These are phyloP conservation scores for Ptyas mucosa DNA, from an alignment of 2,113 vertebrate species.

Conservation along the genomic window DNA sequence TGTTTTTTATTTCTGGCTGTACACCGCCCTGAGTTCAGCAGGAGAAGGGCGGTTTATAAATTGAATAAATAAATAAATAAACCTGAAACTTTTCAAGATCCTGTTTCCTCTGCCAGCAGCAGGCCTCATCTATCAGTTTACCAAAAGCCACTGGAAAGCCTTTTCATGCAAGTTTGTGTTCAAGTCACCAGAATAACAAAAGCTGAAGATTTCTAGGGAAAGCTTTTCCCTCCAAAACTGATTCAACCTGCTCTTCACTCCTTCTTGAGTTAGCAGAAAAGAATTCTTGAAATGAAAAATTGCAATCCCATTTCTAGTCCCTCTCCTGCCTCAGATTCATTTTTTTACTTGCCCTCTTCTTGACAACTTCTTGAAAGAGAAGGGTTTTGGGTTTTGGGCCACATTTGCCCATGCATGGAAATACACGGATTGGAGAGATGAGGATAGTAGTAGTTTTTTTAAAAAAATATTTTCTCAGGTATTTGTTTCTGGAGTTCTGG, in stretches of 20 bases:
- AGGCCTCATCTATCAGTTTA: background rate
- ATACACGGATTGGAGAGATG: background rate
- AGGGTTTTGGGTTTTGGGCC: background rate
- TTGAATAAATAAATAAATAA: no score
- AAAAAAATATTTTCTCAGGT: background rate
- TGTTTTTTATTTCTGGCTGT: no score
- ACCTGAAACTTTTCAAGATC: background rate
- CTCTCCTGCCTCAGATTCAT: background rate
- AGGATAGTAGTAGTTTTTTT: background rate
- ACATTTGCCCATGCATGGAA: background rate
- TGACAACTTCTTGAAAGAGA: background rate
- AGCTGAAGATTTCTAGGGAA: background rate
- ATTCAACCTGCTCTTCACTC: background rate
- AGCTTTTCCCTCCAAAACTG: background rate
- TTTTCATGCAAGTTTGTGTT: background rate
- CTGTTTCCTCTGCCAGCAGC: background rate
- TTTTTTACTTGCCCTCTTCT: background rate
- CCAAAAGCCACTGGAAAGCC: background rate
- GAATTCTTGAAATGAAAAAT: background rate
- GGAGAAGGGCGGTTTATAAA: no score
- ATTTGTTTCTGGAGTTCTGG: background rate
- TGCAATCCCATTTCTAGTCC: background rate
- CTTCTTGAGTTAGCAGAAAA: background rate
- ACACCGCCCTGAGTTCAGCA: no score
- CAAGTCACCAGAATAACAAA: background rate